phyloP scores from a whole-genome alignment of 2,888 invertebrate species.

The Dasypogon diadema region DNA sequence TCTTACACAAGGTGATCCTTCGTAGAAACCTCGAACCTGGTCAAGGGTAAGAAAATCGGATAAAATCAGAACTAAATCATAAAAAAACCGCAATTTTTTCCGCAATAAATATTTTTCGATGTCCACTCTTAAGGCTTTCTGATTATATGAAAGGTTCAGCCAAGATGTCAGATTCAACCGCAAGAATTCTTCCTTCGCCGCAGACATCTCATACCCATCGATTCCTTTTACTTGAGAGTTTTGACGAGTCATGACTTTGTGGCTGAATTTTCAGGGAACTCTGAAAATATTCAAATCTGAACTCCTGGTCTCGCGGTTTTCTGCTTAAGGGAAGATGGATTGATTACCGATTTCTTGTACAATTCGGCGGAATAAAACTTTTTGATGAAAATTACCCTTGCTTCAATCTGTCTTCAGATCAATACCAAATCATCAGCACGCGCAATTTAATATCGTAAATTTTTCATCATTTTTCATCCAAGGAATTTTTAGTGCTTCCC shows the following conservation, averaged over 20 bases:
- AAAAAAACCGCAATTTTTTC: constrained; percentile 7
- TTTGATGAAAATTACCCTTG: too few relatives aligned
- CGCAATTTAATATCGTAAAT: neutral
- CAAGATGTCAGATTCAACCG: constrained; percentile 8
- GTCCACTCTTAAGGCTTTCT: neutral
- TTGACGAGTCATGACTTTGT: neutral
- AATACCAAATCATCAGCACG: neutral
- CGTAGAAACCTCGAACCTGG: constrained; percentile 9
- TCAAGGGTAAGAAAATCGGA: neutral
- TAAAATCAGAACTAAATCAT: neutral
- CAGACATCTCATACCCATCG: constrained; percentile 8
- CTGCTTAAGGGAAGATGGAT: neutral
- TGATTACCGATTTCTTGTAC: neutral
- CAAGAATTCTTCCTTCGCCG: neutral
- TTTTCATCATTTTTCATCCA: neutral
- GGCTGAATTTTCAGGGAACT: neutral
- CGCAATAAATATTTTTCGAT: neutral
- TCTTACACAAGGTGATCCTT: neutral
- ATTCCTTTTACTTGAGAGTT: neutral
- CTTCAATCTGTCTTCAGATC: neutral
- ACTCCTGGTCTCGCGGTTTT: neutral
- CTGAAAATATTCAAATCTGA: neutral
- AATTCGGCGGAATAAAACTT: too few relatives aligned
- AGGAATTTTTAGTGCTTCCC: neutral
- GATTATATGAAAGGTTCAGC: neutral